Evolutionary conservation across 2,797 vertebrate genomes (phyloP).

Genomic region (Thalassophryne amazonica): DNA sequence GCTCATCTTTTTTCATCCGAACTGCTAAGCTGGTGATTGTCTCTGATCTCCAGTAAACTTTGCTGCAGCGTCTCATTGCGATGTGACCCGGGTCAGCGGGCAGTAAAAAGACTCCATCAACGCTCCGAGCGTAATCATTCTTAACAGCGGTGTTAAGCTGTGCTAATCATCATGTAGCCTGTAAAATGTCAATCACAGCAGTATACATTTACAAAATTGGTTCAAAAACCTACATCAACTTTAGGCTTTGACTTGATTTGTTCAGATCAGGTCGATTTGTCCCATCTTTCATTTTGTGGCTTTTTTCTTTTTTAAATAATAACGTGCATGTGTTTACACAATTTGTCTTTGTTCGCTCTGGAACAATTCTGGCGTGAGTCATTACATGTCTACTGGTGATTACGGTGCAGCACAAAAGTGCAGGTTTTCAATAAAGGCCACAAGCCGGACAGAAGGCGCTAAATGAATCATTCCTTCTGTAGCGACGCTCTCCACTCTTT

Average conservation of each 20-base stretch:
- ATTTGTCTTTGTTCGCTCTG: constrained; percentile 54
- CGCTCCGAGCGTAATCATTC: constrained; percentile 43
- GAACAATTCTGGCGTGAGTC: constrained; percentile 57
- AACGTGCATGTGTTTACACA: no score
- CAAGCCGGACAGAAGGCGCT: constrained; percentile 43
- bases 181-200: constrained; percentile 15
- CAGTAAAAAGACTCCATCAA: constrained; percentile 3
- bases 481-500: constrained; percentile 29
- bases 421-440: constrained; percentile 30
- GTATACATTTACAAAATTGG: constrained; percentile 8
- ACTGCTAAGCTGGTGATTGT: constrained; percentile 9
- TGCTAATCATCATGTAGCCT: constrained; percentile 18
- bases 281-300: constrained; percentile 40
- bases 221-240: constrained; percentile 24
- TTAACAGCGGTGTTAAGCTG: neutral
- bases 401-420: constrained; percentile 42
- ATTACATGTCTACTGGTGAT: constrained; percentile 60
- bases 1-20: constrained; percentile 17
- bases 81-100: constrained; percentile 10
- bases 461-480: constrained; percentile 55
- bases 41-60: constrained; percentile 9
- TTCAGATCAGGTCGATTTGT: constrained; percentile 49
- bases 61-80: constrained; percentile 5
- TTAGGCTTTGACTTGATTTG: constrained; percentile 31
- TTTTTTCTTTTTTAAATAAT: no score